Evolutionary conservation across 2,888 invertebrate genomes (phyloP).

Genomic region (Aphodius granarius): DNA sequence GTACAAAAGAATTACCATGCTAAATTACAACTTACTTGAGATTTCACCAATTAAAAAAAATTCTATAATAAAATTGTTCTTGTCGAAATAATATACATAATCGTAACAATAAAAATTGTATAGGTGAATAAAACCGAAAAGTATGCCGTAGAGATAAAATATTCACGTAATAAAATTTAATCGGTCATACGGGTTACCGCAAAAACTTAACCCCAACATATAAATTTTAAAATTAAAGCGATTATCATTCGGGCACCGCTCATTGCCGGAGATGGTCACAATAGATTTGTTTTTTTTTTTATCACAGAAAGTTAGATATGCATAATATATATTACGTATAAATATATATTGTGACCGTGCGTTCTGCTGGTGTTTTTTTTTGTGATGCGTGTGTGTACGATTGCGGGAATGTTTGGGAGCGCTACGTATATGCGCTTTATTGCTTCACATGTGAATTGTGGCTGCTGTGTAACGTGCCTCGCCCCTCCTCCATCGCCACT

Average conservation of each 20-base stretch:
- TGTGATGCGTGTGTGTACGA: not conserved
- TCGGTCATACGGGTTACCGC: not conserved
- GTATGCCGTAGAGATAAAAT: not conserved
- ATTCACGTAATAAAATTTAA: not conserved
- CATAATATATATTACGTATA: not conserved
- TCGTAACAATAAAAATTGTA: not conserved
- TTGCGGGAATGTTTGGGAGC: not conserved
- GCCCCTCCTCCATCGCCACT: slow-evolving; percentile 89
- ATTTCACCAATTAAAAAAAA: not conserved
- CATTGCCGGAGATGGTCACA: not conserved
- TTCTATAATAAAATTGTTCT: not conserved
- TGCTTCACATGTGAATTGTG: slow-evolving; percentile 87
- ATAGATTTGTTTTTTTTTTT: not conserved
- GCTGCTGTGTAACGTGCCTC: slow-evolving; percentile 94
- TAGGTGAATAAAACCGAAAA: not conserved
- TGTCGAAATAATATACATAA: not conserved
- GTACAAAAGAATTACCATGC: slow-evolving; percentile 1
- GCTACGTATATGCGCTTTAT: not conserved
- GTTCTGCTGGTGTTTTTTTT: not conserved
- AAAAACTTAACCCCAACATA: not conserved
- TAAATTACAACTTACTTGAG: not conserved
- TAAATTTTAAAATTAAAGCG: not conserved
- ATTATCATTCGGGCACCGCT: not conserved
- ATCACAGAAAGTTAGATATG: not conserved
- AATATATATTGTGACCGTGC: not conserved